Evolutionary conservation across 2,113 vertebrate species (phyloP).

Genomic region (Plotosus lineatus): DNA sequence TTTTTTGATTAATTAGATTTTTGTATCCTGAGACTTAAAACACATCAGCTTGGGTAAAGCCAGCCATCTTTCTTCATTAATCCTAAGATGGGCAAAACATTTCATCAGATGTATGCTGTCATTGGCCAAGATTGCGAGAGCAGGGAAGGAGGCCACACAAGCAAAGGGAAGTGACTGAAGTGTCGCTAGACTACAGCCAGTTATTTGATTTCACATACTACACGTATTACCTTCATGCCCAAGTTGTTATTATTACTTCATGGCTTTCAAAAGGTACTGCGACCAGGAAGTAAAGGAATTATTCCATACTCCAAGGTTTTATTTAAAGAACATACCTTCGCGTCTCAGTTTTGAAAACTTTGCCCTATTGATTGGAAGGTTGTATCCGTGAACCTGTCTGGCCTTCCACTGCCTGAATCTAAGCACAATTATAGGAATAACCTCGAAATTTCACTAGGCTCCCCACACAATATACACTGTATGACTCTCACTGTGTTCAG

Average conservation of each 20-base stretch:
- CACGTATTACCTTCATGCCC: neutral
- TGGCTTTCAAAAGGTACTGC: neutral
- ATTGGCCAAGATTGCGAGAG: slow-evolving; percentile 53
- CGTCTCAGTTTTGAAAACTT: neutral
- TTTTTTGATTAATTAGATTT: slow-evolving; percentile 61
- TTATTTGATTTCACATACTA: neutral
- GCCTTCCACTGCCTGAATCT: neutral
- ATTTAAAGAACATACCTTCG: slow-evolving; percentile 11
- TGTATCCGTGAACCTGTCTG: neutral
- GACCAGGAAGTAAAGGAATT: slow-evolving; percentile 45
- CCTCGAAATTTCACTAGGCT: neutral
- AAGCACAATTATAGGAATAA: slow-evolving; percentile 54
- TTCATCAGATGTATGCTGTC: slow-evolving; percentile 71
- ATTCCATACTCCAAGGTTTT: neutral
- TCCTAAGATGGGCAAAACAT: slow-evolving; percentile 68
- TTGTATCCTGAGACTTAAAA: slow-evolving; percentile 70
- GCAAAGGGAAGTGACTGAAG: neutral
- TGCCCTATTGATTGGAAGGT: neutral
- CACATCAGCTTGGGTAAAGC: slow-evolving; percentile 58
- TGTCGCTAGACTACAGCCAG: neutral
- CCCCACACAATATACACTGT: neutral
- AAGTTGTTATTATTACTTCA: neutral
- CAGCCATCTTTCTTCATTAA: slow-evolving; percentile 61
- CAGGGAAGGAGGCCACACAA: slow-evolving; percentile 28
- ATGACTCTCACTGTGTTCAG: neutral